Percentiles rank a stretch among this genome's conserved stretches.
Conservation (phyloP, 64 coral and sea anemone genomes). For the Anthopleura sola region DNA sequence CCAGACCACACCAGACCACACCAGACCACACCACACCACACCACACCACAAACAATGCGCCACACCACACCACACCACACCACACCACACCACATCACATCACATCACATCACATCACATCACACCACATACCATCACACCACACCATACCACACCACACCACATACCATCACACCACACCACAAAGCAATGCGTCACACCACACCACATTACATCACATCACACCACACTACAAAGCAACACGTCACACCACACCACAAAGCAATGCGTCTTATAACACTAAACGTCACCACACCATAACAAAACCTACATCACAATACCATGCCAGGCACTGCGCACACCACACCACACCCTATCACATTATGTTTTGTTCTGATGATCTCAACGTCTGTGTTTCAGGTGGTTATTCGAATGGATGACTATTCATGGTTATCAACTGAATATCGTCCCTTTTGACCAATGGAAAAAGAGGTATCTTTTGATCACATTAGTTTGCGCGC, state of each 20-base stretch:
- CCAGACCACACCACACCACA: neutral
- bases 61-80: neutral
- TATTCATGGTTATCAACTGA: slow-evolving; percentile 69
- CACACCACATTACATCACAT: neutral
- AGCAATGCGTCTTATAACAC: neutral
- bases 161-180: too few species aligned
- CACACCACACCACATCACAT: neutral
- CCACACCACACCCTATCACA: neutral
- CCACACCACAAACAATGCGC: neutral
- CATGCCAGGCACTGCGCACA: neutral
- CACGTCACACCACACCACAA: neutral
- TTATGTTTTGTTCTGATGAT: neutral
- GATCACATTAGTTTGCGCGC: too few species aligned
- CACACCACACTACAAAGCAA: neutral
- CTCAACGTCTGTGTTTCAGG: neutral
- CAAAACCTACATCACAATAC: neutral
- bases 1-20: neutral
- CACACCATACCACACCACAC: too few species aligned
- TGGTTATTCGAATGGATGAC: slow-evolving; percentile 95
- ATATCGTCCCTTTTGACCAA: slow-evolving; percentile 67
- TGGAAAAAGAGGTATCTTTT: slow-evolving; percentile 63
- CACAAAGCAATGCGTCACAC: neutral
- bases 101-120: too few species aligned
- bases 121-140: too few species aligned
- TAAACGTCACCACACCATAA: neutral